Conservation (phyloP, 2,113 vertebrate species). For the Camelus bactrianus region DNA sequence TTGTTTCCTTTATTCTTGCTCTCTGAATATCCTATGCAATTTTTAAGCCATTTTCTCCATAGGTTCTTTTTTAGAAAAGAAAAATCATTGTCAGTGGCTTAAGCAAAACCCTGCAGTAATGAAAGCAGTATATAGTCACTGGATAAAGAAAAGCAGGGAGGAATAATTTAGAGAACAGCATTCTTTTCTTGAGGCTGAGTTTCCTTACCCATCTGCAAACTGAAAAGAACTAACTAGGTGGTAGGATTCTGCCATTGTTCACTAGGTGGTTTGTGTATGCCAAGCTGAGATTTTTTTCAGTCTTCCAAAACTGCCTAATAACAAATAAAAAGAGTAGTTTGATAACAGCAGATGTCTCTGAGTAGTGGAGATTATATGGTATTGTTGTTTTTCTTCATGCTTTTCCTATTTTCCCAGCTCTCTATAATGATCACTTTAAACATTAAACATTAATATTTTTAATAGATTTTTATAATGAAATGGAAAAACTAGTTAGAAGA, state of each 20-base stretch:
- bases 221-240: constrained; percentile 59
- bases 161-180: constrained; percentile 44
- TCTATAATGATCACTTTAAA: constrained; percentile 38
- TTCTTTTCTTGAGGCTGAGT: constrained; percentile 27
- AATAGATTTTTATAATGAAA: constrained; percentile 23
- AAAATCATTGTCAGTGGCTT: constrained; percentile 39
- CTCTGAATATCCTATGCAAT: constrained; percentile 57
- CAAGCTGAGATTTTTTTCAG: constrained; percentile 1
- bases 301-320: constrained; percentile 48
- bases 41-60: constrained; percentile 61
- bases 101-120: constrained; percentile 52
- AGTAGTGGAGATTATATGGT: constrained; percentile 12
- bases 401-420: background rate
- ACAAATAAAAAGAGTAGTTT: constrained; percentile 36
- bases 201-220: constrained; percentile 60
- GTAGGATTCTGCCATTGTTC: constrained; percentile 34
- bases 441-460: constrained; percentile 8
- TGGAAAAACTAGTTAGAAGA: background rate
- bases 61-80: constrained; percentile 53
- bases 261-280: background rate
- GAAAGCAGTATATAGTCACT: constrained; percentile 53
- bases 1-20: constrained; percentile 55
- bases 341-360: constrained; percentile 21
- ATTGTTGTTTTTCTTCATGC: constrained; percentile 21
- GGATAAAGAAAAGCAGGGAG: constrained; percentile 30